Conservation (phyloP, 2,888 invertebrate species). For the Chironomus riparius region DNA sequence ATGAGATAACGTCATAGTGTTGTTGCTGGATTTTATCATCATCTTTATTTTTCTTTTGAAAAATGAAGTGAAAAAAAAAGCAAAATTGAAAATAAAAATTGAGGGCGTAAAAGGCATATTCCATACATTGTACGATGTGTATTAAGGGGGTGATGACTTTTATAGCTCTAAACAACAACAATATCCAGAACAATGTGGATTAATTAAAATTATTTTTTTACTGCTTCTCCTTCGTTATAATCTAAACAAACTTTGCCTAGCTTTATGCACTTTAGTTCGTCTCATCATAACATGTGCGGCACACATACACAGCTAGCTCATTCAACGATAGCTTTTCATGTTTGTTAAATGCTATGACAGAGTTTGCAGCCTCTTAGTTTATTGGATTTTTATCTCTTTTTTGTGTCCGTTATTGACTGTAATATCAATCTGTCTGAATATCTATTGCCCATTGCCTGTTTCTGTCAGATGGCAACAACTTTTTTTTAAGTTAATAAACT, state of each 20-base stretch:
- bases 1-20: not conserved
- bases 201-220: slow-evolving; percentile 20
- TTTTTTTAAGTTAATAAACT: not conserved
- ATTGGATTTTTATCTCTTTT: not conserved
- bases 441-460: too few species aligned
- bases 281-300: not conserved
- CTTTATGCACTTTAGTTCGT: not conserved
- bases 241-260: not conserved
- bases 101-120: not conserved
- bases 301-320: not conserved
- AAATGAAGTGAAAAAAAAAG: not conserved
- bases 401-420: too few species aligned
- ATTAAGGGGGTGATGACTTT: not conserved
- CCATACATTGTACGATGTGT: not conserved
- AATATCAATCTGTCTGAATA: too few species aligned
- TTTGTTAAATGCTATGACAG: not conserved
- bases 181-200: not conserved
- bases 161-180: slow-evolving; percentile 7
- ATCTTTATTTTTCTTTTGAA: not conserved
- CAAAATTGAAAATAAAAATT: not conserved
- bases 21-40: not conserved
- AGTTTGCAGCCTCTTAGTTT: not conserved
- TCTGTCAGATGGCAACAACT: not conserved
- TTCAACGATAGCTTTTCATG: not conserved
- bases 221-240: not conserved